Base-by-base conservation (phyloP, 2,888 invertebrate species). In the Sabatieria punctata region DNA sequence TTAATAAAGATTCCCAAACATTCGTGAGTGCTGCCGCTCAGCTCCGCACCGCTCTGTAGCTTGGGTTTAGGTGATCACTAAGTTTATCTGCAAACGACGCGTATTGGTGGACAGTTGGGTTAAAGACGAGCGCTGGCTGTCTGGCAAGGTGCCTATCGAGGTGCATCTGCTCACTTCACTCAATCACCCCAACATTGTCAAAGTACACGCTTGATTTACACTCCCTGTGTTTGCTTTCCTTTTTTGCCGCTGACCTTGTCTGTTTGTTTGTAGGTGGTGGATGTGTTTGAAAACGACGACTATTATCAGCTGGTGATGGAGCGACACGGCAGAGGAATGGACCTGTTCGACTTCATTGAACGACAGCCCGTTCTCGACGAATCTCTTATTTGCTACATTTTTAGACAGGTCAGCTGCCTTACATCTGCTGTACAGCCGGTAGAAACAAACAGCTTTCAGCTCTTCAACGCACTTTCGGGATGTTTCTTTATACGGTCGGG, bases 281-380 rank as follows among this genome's bases (percentile, higher is more conserved):
- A 79, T 59, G 75, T 77, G 38, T 79, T 73, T 63, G 78, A 79
- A 57, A 79, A 78, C 60, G 75, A 76, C 2, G 73, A 75, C 50
- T 78, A 77, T 63, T 77, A 77, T 59, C 79, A 79, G 66, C 71
- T 81, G 72, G 77, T 81, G 43, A 81, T 81, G 80, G 78, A 79
- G 63, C 78, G 78, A 56, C 78, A 79, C 60, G 79, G 79, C 26
- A 75, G 75, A 11, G 79, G 79, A 1, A 79, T 80, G 77, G 80
- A 81, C 61, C 66, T 80, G 50, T 80, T 80, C 66, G 80, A 80
- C 64, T 81, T 81, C 60, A 79, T 81, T 40, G 80, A 80, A 55
- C 70, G 78, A 1, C 70, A 76, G 27, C 78, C 78, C 3, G 61
- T 73, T 23, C 70, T 80, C 47, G 78, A 79, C 59, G 80, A 80